Base-by-base conservation (phyloP, 2,113 vertebrate genomes). In the Cardinalis cardinalis region DNA sequence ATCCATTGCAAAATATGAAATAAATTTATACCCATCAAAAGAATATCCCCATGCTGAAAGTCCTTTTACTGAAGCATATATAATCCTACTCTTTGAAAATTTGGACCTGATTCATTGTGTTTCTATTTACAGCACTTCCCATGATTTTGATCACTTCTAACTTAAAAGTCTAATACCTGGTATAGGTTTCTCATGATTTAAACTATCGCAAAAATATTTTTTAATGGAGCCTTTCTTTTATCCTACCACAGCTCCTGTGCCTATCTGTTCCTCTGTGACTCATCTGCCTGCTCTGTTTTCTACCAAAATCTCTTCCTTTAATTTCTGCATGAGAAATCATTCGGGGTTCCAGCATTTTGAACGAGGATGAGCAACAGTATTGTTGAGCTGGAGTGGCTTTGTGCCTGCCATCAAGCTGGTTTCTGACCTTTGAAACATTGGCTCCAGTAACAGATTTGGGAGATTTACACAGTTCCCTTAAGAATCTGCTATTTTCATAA, bases 381-480 rank as follows among this genome's bases (percentile, higher is more conserved):
- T 69, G 20, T 60, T 36, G 7, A 24, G 17, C 48, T 63, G 71
- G 18, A 49, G 36, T 10, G 40, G 40, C 23, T 92, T 66, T 75
- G 58, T 75, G 71, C 14, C 43, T 59, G 34, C 65, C 3, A 1
- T 66, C 78, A 87, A 46, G 56, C 25, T 93, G 71, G 10, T n/a
- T 43, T 92, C 74, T 93, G 80, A 88, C 80, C 89, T 93, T 90
- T 86, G 38, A 46, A 87, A 58, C 49, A 15, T 7, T 93, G 74
- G 82, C 61, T 91, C 10, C 10, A 4, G 6, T 51, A 24, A 31
- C 9, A 23, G 18, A 18, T 53, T 58, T 77, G 65, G 31, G 65
- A 84, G 46, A 40, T 64, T 17, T 29, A 11, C 20, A 2, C 21
- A 46, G 14, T 36, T 90, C 72, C 71, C 75, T 36, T 29, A 41